Evolutionary conservation across 2,113 vertebrate species (phyloP).

Genomic region (Otocyon megalotis): DNA sequence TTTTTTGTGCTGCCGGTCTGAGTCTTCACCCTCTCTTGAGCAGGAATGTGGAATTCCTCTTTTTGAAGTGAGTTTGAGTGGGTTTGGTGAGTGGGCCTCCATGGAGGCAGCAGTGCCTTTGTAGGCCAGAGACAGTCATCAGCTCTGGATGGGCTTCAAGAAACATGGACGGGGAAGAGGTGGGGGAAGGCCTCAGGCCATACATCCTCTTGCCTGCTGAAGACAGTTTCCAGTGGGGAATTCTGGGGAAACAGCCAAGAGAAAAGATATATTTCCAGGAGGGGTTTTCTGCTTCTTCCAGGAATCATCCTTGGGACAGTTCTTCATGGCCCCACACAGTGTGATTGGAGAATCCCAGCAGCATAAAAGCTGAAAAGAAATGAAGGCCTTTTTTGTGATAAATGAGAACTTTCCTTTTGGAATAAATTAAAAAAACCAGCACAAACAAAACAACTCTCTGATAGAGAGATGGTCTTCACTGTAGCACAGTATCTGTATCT

Average conservation of each 20-base stretch:
- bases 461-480: conserved; percentile 42
- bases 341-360: conserved; percentile 74
- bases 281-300: conserved; percentile 78
- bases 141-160: conserved; percentile 67
- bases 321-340: conserved; percentile 79
- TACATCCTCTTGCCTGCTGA: conserved; percentile 73
- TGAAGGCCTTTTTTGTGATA: conserved; percentile 67
- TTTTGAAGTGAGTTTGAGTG: conserved; percentile 68
- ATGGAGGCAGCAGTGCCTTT: conserved; percentile 53
- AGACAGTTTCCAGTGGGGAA: conserved; percentile 64
- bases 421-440: background rate
- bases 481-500: background rate
- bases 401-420: conserved; percentile 62
- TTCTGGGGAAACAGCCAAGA: conserved; percentile 81
- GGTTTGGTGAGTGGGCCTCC: background rate
- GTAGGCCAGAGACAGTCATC: conserved; percentile 61
- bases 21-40: conserved; percentile 60
- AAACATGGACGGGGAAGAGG: background rate
- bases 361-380: conserved; percentile 63
- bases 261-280: conserved; percentile 80
- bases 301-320: conserved; percentile 77
- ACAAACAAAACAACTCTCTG: conserved; percentile 36
- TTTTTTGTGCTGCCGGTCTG: conserved; percentile 55
- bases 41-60: conserved; percentile 62
- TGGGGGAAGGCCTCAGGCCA: conserved; percentile 71